Evolutionary conservation across 2,113 vertebrate genomes (phyloP).

Genomic region (Carassius gibelio): DNA sequence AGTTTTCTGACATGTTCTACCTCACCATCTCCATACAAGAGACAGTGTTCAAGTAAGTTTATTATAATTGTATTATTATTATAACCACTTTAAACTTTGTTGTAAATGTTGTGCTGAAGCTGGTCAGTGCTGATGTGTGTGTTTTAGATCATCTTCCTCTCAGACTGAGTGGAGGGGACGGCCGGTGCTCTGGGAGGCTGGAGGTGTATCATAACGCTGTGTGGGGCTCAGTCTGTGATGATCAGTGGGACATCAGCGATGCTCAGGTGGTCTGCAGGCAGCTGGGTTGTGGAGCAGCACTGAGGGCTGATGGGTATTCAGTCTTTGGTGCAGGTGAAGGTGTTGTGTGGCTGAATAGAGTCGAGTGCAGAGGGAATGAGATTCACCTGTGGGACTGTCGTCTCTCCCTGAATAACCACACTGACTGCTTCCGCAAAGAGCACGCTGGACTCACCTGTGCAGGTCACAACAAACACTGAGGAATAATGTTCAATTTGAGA

Average conservation of each 20-base stretch:
- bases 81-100: too few species aligned
- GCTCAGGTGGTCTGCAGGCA: too few species aligned
- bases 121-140: too few species aligned
- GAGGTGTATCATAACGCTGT: too few species aligned
- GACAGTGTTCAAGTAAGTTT: background rate
- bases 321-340: conserved; percentile 46
- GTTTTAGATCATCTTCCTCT: too few species aligned
- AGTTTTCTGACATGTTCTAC: background rate
- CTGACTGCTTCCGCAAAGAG: conserved; percentile 31
- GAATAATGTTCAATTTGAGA: too few species aligned
- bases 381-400: conserved; percentile 52
- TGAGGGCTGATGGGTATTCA: conserved; percentile 36
- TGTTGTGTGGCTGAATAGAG: conserved; percentile 36
- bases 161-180: too few species aligned
- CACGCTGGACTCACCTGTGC: conserved; percentile 51
- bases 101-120: too few species aligned
- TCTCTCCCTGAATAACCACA: conserved; percentile 40
- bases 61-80: too few species aligned
- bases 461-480: background rate
- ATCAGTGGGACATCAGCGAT: too few species aligned
- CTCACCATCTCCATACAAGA: background rate
- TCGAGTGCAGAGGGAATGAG: conserved; percentile 55
- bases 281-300: background rate
- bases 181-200: too few species aligned
- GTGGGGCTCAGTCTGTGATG: too few species aligned